Percentiles rank a stretch among this genome's conserved stretches.
These are phyloP conservation scores for Pelobates fuscus DNA, from an alignment of 2,113 vertebrate species.

Conservation along the genomic window DNA sequence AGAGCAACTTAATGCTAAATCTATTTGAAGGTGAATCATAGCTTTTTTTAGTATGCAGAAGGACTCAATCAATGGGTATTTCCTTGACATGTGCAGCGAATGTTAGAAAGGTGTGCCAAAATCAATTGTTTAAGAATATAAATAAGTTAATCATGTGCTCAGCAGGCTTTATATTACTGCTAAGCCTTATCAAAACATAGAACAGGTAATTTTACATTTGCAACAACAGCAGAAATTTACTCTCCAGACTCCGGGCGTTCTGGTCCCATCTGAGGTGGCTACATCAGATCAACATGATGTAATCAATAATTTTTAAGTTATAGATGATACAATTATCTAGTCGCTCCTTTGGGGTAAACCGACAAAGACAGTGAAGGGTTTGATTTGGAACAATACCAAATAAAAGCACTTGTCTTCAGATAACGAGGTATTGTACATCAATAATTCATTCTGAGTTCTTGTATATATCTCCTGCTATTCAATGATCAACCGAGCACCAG, in stretches of 20 bases:
- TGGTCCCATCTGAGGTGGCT: background rate
- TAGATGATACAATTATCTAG: constrained; percentile 34
- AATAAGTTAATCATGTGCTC: background rate
- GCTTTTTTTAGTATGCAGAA: too few species aligned
- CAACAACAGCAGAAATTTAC: background rate
- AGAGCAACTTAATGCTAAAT: too few species aligned
- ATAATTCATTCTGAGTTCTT: constrained; percentile 10
- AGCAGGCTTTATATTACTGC: background rate
- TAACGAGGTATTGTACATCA: constrained; percentile 6
- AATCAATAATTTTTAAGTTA: constrained; percentile 39
- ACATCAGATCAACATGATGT: constrained; percentile 12
- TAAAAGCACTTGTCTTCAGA: background rate
- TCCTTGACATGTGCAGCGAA: background rate
- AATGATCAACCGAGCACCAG: too few species aligned
- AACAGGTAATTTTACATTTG: background rate
- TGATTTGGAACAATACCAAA: background rate
- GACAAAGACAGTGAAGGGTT: background rate
- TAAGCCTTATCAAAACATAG: background rate
- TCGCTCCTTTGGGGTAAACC: constrained; percentile 6
- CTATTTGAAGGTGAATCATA: too few species aligned
- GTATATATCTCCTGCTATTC: background rate
- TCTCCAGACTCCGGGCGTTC: background rate
- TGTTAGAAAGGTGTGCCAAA: background rate
- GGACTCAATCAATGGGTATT: background rate
- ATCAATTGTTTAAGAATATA: background rate